These are phyloP conservation scores for Actinopyga echinites DNA, from an alignment of 53 echinoderm and acorn worm genomes.

Conservation along the genomic window DNA sequence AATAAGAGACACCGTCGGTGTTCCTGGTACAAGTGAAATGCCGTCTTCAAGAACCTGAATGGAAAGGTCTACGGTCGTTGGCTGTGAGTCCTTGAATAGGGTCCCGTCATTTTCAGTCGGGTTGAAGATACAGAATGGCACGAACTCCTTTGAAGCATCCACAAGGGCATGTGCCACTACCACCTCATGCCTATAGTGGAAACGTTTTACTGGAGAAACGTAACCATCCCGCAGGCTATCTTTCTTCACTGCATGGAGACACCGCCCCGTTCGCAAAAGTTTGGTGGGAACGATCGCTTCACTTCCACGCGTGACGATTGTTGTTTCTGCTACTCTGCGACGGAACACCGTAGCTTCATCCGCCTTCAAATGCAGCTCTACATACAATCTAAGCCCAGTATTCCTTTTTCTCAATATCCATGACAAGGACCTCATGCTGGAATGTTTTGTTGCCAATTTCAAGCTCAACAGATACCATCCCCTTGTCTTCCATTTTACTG, in stretches of 20 bases:
- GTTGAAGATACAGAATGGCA: neutral
- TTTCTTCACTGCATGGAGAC: neutral
- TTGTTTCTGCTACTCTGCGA: neutral
- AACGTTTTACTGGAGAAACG: neutral
- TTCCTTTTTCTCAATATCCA: neutral
- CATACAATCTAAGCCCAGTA: neutral
- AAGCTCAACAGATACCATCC: too few relatives aligned
- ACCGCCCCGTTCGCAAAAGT: neutral
- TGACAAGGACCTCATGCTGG: too few relatives aligned
- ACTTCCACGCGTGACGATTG: neutral
- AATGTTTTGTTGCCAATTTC: too few relatives aligned
- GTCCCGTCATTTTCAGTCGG: neutral
- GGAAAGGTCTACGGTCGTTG: neutral
- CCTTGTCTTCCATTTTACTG: too few relatives aligned
- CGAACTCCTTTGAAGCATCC: neutral
- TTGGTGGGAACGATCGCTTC: neutral
- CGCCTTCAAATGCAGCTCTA: neutral
- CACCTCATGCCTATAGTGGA: neutral
- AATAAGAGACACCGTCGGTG: too few relatives aligned
- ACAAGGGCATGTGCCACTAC: constrained; percentile 2
- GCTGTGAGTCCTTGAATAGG: neutral
- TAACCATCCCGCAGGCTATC: neutral
- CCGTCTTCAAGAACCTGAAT: too few relatives aligned
- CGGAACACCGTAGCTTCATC: neutral
- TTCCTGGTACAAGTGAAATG: too few relatives aligned